These are phyloP conservation scores for Druon quercuslanigerum DNA, from an alignment of 1,140 invertebrate genomes.

Conservation along the genomic window DNA sequence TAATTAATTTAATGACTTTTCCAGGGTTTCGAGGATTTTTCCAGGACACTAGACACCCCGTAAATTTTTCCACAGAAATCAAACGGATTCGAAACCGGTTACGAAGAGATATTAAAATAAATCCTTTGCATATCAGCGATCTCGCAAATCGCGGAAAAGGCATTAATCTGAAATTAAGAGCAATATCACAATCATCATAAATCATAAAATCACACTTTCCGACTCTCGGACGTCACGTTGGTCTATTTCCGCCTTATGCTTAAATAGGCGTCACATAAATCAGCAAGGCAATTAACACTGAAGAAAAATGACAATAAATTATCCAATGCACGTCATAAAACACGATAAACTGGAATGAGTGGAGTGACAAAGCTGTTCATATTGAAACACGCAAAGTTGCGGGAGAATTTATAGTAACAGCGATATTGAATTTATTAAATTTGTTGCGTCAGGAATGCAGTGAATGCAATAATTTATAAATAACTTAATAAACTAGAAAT, in stretches of 20 bases:
- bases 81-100: conserved; percentile 5
- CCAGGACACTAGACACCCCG: too few relatives aligned
- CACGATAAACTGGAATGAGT: conserved; percentile 13
- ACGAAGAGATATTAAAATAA: not conserved
- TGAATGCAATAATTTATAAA: not conserved
- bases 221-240: not conserved
- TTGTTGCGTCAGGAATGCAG: conserved; percentile 2
- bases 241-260: not conserved
- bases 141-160: not conserved
- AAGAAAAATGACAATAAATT: conserved; percentile 29
- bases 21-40: too few relatives aligned
- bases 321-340: conserved; percentile 20
- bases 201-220: conserved; percentile 23
- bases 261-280: not conserved
- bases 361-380: not conserved
- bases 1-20: too few relatives aligned
- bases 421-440: conserved; percentile 23
- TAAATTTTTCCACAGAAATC: not conserved
- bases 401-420: not conserved
- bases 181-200: conserved; percentile 23
- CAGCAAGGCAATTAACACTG: conserved; percentile 10
- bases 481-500: too few relatives aligned
- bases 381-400: conserved; percentile 15
- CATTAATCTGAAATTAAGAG: conserved; percentile 16
- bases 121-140: conserved; percentile 18